Evolutionary conservation across 2,797 vertebrate species (phyloP).

Genomic region (Nyctibius grandis): DNA sequence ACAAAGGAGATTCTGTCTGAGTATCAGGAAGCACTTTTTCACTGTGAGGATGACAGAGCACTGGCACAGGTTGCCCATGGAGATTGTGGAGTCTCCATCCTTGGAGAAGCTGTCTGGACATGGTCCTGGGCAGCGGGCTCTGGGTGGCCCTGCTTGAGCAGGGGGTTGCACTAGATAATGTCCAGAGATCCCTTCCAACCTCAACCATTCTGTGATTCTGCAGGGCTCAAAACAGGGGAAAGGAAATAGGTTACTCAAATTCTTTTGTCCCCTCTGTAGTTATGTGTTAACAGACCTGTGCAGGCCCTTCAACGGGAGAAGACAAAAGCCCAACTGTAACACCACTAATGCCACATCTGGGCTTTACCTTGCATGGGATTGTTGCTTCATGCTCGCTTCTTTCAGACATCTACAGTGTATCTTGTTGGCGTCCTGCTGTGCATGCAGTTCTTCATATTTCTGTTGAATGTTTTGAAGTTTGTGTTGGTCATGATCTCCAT

Average conservation of each 20-base stretch:
- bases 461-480: not conserved
- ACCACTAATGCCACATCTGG: not conserved
- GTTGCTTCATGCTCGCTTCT: not conserved
- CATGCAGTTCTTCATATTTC: not conserved
- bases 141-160: not conserved
- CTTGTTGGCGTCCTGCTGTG: not conserved
- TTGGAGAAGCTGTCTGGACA: not conserved
- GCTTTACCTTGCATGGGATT: not conserved
- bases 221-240: not conserved
- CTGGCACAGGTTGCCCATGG: not conserved
- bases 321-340: not conserved
- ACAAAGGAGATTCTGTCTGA: not conserved
- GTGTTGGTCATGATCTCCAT: not conserved
- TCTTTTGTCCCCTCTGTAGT: not conserved
- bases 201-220: not conserved
- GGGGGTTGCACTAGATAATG: not conserved
- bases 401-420: not conserved
- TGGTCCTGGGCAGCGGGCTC: not conserved
- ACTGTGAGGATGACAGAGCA: not conserved
- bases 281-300: not conserved
- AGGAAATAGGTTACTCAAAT: not conserved
- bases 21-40: not conserved
- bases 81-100: not conserved
- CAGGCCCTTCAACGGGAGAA: not conserved
- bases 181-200: not conserved